Evolutionary conservation across 2,113 vertebrate species (phyloP).

Genomic region (mouse (Mus musculus)): DNA sequence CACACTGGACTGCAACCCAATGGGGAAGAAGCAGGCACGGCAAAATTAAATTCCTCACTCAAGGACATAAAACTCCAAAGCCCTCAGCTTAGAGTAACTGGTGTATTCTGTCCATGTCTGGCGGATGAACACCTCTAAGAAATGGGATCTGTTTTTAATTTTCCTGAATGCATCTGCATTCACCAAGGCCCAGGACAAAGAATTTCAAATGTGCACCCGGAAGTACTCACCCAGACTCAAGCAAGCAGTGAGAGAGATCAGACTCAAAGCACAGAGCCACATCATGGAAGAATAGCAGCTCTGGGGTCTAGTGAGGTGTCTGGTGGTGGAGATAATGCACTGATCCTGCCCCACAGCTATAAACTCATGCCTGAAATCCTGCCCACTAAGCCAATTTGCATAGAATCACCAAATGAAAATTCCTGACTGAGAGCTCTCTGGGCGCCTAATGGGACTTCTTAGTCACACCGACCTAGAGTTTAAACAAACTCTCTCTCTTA

Average conservation of each 20-base stretch:
- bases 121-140: accelerated
- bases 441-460: neutral
- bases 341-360: too few relatives aligned
- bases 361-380: neutral
- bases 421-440: neutral
- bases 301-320: accelerated
- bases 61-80: neutral
- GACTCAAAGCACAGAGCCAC: neutral
- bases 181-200: accelerated
- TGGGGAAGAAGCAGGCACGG: neutral
- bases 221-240: conserved; percentile 33
- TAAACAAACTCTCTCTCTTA: neutral
- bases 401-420: neutral
- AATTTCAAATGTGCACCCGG: too few relatives aligned
- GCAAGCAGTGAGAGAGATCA: neutral
- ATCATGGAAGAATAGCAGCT: neutral
- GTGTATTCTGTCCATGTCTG: neutral
- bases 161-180: accelerated
- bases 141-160: too few relatives aligned
- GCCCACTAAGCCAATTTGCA: too few relatives aligned
- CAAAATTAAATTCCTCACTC: neutral
- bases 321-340: accelerated
- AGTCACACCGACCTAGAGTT: neutral
- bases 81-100: neutral
- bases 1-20: neutral